Evolutionary conservation across 1,140 invertebrate genomes (phyloP).

Genomic region (Wasmannia auropunctata): DNA sequence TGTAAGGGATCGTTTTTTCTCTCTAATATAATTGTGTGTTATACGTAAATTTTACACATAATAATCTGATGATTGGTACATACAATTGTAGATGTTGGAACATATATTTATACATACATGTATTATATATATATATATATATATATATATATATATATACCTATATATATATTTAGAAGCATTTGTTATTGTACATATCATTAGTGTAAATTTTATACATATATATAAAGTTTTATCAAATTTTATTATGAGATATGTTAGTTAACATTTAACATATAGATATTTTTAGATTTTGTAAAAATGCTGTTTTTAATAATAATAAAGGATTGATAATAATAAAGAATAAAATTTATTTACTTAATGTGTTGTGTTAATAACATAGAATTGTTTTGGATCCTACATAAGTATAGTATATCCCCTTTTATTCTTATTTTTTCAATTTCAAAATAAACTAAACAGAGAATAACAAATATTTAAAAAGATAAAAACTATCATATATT

Average conservation of each 20-base stretch:
- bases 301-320: constrained; percentile 10
- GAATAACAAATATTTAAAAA: too few relatives aligned
- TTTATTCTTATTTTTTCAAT: too few relatives aligned
- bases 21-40: not conserved
- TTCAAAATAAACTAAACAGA: too few relatives aligned
- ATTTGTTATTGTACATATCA: too few relatives aligned
- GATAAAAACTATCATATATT: too few relatives aligned
- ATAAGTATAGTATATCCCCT: too few relatives aligned
- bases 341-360: not conserved
- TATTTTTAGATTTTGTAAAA: constrained; percentile 1
- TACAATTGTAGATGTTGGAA: not conserved
- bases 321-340: not conserved
- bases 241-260: not conserved
- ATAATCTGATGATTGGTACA: not conserved
- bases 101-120: not conserved
- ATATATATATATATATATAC: too few relatives aligned
- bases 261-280: too few relatives aligned
- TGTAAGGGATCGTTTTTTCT: not conserved
- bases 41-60: not conserved
- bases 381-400: too few relatives aligned
- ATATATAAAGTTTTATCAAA: not conserved
- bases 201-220: constrained; percentile 3
- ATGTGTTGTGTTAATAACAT: too few relatives aligned
- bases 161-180: too few relatives aligned
- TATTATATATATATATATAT: constrained; percentile 35